phyloP scores from a whole-genome alignment of 1,140 invertebrate species.

The Anadara kagoshimensis region DNA sequence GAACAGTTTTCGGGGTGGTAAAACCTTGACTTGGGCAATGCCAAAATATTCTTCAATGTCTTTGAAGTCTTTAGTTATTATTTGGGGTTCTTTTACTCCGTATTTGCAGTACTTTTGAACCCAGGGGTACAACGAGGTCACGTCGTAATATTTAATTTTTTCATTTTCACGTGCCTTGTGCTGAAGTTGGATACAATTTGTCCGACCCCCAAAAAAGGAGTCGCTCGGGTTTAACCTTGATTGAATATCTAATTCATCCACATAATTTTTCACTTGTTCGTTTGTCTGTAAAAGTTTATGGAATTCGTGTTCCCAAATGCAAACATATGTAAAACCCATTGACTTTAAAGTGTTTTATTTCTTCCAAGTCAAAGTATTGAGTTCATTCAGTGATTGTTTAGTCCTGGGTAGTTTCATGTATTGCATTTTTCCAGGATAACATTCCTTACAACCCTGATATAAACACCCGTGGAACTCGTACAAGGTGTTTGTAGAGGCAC shows the following conservation, averaged over 20 bases:
- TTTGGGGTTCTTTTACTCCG: background rate
- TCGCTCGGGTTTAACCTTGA: conserved; percentile 49
- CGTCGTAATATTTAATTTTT: background rate
- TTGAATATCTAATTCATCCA: conserved; percentile 23
- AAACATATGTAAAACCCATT: conserved; percentile 30
- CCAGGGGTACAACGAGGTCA: conserved; percentile 18
- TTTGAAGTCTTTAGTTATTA: conserved; percentile 20
- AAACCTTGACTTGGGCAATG: conserved; percentile 14
- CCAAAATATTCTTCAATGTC: conserved; percentile 6
- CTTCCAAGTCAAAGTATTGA: conserved; percentile 27
- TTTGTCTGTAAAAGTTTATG: conserved; percentile 23
- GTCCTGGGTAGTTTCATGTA: conserved; percentile 3
- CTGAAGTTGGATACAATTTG: conserved; percentile 58
- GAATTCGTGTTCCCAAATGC: conserved; percentile 51
- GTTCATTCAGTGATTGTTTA: conserved; percentile 34
- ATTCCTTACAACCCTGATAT: conserved; percentile 51
- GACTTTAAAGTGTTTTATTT: conserved; percentile 22
- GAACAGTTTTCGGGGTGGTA: background rate
- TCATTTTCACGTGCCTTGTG: conserved; percentile 29
- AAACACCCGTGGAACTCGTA: conserved; percentile 53
- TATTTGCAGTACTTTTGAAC: conserved; percentile 13
- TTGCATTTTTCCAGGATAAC: conserved; percentile 29
- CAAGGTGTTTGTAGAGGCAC: conserved; percentile 20
- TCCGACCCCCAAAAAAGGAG: conserved; percentile 68
- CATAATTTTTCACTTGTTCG: conserved; percentile 15